These are phyloP conservation scores for Tetranychus piercei DNA, from an alignment of 2,888 invertebrate genomes.

Conservation along the genomic window DNA sequence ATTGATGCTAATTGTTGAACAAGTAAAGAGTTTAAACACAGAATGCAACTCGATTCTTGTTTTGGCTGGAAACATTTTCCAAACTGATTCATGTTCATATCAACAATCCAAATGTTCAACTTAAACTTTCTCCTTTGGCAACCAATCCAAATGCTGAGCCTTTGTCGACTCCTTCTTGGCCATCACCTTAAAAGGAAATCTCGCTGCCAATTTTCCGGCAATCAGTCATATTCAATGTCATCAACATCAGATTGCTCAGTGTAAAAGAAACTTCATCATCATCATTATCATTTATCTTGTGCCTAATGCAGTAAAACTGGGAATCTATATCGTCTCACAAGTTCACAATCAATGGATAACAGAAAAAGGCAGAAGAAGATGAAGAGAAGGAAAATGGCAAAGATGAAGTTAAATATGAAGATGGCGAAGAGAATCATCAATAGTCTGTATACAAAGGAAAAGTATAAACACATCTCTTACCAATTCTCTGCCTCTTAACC, in stretches of 20 bases:
- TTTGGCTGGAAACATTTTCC: no score
- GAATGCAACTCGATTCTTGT: no score
- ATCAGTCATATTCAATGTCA: not conserved
- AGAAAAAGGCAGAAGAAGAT: not conserved
- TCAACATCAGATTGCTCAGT: not conserved
- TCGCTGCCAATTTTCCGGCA: not conserved
- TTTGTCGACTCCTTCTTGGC: not conserved
- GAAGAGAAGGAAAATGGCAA: not conserved
- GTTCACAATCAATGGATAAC: not conserved
- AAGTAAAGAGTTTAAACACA: no score
- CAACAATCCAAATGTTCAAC: no score
- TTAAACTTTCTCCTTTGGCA: no score
- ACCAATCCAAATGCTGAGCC: no score
- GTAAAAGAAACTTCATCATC: not conserved
- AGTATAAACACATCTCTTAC: no score
- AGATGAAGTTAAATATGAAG: not conserved
- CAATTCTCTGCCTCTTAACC: no score
- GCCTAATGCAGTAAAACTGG: not conserved
- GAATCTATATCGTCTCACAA: not conserved
- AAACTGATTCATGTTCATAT: no score
- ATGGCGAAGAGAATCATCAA: not conserved
- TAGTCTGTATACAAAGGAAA: no score
- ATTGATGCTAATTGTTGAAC: no score
- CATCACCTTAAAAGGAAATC: not conserved
- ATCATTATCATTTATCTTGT: not conserved